phyloP scores from a whole-genome alignment of 2,797 vertebrate genomes.

The Schizothorax lantsangensis region DNA sequence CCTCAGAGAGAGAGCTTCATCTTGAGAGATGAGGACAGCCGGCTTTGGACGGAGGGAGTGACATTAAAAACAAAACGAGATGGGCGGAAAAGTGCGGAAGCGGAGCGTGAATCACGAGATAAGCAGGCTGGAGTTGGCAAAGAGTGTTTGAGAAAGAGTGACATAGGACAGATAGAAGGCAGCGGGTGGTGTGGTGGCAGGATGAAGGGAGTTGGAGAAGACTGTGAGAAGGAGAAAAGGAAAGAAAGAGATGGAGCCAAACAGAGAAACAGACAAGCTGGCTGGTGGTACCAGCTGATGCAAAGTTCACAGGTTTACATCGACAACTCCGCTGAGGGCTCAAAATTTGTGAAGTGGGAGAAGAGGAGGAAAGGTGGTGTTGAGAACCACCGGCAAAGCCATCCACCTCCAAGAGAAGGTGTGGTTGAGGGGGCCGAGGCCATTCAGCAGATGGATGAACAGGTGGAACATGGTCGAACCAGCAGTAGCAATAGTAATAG shows the following conservation, averaged over 20 bases:
- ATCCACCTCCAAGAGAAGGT: slow-evolving; percentile 86
- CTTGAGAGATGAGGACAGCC: slow-evolving; percentile 63
- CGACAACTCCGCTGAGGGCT: slow-evolving; percentile 83
- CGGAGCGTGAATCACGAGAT: slow-evolving; percentile 59
- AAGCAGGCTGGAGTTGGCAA: slow-evolving; percentile 53
- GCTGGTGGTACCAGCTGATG: slow-evolving; percentile 99
- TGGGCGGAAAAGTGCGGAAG: slow-evolving; percentile 58
- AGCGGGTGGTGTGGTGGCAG: slow-evolving; percentile 68
- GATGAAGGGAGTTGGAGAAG: slow-evolving; percentile 60
- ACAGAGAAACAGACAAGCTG: slow-evolving; percentile 84
- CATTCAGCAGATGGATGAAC: slow-evolving; percentile 73
- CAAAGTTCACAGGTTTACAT: slow-evolving; percentile 99
- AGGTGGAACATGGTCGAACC: slow-evolving; percentile 56
- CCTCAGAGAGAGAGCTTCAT: slow-evolving; percentile 70
- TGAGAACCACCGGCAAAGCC: slow-evolving; percentile 70
- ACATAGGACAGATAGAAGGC: slow-evolving; percentile 62
- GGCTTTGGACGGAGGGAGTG: slow-evolving; percentile 45
- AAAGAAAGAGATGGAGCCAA: slow-evolving; percentile 68
- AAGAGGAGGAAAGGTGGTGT: slow-evolving; percentile 82
- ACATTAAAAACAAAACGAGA: slow-evolving; percentile 64
- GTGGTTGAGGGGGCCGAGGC: slow-evolving; percentile 95
- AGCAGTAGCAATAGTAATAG: slow-evolving; percentile 56
- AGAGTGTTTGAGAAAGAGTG: slow-evolving; percentile 61
- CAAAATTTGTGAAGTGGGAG: slow-evolving; percentile 84
- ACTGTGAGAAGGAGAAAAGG: slow-evolving; percentile 60